phyloP scores from a whole-genome alignment of 2,797 vertebrate species.

The Rousettus madagascariensis region DNA sequence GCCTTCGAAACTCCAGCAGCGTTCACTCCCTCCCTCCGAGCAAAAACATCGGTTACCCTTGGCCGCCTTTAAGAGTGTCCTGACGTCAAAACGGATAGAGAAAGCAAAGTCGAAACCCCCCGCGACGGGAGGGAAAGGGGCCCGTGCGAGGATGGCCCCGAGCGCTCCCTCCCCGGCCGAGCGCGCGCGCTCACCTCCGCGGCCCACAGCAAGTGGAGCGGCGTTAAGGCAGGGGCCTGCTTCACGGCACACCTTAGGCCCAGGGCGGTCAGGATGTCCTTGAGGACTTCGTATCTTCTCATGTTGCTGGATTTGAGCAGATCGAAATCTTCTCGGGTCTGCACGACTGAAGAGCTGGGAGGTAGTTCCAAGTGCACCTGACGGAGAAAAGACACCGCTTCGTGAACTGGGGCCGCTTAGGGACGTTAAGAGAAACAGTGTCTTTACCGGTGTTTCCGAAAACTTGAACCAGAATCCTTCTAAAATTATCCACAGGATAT shows the following conservation, averaged over 20 bases:
- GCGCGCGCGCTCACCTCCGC: conserved; percentile 84
- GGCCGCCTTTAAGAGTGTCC: background rate
- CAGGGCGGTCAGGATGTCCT: conserved; percentile 89
- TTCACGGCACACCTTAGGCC: conserved; percentile 89
- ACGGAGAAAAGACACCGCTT: background rate
- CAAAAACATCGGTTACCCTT: background rate
- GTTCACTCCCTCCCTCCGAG: background rate
- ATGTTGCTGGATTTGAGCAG: conserved; percentile 89
- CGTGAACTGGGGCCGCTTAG: background rate
- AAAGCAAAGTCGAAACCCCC: background rate
- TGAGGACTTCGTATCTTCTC: conserved; percentile 88
- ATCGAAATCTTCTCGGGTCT: conserved; percentile 83
- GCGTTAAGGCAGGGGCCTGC: conserved; percentile 82
- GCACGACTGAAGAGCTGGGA: conserved; percentile 80
- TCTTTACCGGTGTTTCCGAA: background rate
- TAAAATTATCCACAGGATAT: background rate
- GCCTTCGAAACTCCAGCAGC: background rate
- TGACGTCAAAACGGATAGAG: background rate
- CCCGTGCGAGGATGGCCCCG: fast-evolving
- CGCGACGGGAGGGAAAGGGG: background rate
- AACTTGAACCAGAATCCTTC: background rate
- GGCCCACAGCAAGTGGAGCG: conserved; percentile 88
- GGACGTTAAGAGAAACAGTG: too few species aligned
- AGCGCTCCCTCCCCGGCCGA: fast-evolving
- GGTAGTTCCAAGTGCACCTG: conserved; percentile 91